Conservation (phyloP, 2,888 invertebrate species). For the Pyralis farinalis region DNA sequence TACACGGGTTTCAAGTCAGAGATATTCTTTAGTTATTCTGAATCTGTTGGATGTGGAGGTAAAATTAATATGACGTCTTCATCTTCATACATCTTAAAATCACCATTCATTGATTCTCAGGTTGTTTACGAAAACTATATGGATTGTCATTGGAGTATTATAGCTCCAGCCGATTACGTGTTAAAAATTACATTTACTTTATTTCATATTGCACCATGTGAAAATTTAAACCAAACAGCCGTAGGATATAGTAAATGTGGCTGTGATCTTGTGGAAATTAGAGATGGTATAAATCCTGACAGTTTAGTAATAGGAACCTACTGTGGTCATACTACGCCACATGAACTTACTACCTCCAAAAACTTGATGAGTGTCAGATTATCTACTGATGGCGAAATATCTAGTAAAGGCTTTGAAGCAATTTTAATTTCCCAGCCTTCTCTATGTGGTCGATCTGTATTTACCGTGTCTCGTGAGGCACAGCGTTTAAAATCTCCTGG, state of each 20-base stretch:
- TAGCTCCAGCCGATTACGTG: conserved; percentile 79
- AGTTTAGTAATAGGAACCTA: conserved; percentile 84
- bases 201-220: conserved; percentile 76
- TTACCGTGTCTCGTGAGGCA: conserved; percentile 26
- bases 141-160: conserved; percentile 89
- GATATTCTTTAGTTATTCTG: conserved; percentile 80
- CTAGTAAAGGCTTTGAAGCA: conserved; percentile 84
- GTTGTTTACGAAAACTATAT: conserved; percentile 83
- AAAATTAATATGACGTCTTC: conserved; percentile 73
- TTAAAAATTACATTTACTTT: conserved; percentile 81
- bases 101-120: conserved; percentile 47
- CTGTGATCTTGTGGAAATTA: conserved; percentile 88
- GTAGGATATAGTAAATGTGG: conserved; percentile 74
- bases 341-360: conserved; percentile 78
- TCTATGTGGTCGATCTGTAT: conserved; percentile 45
- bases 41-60: conserved; percentile 86
- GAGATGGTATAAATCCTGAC: conserved; percentile 85
- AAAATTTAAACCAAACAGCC: conserved; percentile 55
- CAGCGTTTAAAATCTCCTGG: conserved; percentile 52
- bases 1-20: conserved; percentile 81
- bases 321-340: conserved; percentile 84
- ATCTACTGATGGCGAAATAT: conserved; percentile 81
- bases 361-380: conserved; percentile 85
- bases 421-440: conserved; percentile 72
- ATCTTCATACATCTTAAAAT: conserved; percentile 52